Conservation (phyloP, 2,797 vertebrate species). For the Apogon talboti region DNA sequence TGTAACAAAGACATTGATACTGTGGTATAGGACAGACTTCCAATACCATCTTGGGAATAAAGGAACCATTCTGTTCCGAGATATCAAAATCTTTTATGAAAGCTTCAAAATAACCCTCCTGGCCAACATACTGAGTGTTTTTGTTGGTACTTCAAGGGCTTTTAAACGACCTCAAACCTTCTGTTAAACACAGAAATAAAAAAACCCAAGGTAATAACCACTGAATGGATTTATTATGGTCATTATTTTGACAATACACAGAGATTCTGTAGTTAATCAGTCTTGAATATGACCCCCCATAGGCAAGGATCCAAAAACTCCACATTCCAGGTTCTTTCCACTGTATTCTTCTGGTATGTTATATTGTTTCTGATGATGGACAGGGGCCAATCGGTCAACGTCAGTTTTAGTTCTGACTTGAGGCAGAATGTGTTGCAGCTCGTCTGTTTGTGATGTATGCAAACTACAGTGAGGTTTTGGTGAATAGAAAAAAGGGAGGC, state of each 20-base stretch:
- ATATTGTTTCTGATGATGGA: slow-evolving; percentile 45
- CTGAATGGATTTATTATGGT: no score
- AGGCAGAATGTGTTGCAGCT: slow-evolving; percentile 64
- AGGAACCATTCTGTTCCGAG: slow-evolving; percentile 16
- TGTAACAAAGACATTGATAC: slow-evolving; percentile 36
- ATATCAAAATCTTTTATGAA: neutral
- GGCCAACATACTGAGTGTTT: neutral
- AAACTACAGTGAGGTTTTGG: slow-evolving; percentile 29
- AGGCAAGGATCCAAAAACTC: slow-evolving; percentile 16
- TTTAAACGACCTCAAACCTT: neutral
- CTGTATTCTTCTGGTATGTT: slow-evolving; percentile 49
- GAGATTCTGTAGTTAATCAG: neutral
- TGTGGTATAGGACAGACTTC: slow-evolving; percentile 11
- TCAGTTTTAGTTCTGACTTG: slow-evolving; percentile 39
- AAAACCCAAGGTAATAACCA: no score
- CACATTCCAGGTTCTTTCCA: slow-evolving; percentile 3
- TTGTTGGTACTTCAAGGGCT: neutral
- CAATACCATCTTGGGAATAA: slow-evolving; percentile 18
- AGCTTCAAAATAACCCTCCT: neutral
- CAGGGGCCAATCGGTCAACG: slow-evolving; percentile 48
- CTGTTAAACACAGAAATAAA: no score
- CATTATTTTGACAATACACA: neutral
- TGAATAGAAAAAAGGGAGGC: slow-evolving; percentile 18
- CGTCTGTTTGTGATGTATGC: slow-evolving; percentile 56
- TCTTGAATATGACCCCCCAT: neutral